phyloP scores from a whole-genome alignment of 2,113 vertebrate species.

The Thinocorus orbignyianus region DNA sequence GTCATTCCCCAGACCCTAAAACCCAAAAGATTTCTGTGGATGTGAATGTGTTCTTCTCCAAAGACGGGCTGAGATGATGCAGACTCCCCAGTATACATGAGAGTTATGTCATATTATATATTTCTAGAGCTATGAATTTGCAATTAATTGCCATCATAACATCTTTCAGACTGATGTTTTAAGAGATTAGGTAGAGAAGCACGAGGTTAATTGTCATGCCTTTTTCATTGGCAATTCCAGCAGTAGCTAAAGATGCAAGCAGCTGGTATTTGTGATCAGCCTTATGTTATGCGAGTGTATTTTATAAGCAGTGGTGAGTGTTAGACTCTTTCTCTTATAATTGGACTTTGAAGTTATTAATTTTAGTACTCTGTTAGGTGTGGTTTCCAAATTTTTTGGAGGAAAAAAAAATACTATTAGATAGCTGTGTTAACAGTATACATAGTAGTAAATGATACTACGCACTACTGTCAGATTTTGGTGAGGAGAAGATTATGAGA shows the following conservation, averaged over 20 bases:
- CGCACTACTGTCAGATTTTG: background rate
- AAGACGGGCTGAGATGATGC: background rate
- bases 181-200: background rate
- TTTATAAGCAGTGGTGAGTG: background rate
- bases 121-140: background rate
- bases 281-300: background rate
- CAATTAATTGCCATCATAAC: background rate
- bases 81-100: background rate
- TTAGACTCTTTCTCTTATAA: background rate
- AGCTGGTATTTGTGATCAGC: background rate
- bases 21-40: background rate
- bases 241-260: background rate
- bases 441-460: background rate
- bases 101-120: background rate
- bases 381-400: background rate
- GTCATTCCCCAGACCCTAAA: background rate
- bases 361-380: background rate
- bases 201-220: background rate
- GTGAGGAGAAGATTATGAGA: background rate
- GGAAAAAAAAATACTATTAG: background rate
- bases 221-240: background rate
- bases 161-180: background rate
- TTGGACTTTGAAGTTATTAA: background rate
- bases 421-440: background rate
- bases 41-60: background rate